These are phyloP conservation scores for Galerucella pusilla DNA, from an alignment of 2,888 invertebrate genomes.

Conservation along the genomic window DNA sequence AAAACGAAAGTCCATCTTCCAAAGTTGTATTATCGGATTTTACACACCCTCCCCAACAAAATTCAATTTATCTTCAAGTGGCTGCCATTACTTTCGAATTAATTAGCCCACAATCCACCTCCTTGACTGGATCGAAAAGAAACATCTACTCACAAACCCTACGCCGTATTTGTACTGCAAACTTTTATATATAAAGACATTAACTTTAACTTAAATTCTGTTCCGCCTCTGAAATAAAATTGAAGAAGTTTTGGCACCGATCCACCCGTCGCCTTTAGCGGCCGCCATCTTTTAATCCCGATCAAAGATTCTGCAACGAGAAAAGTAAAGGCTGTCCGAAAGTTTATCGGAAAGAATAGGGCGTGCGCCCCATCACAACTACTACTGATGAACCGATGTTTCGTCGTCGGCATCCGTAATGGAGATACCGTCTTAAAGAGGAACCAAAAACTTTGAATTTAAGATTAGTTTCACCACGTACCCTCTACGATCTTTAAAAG, in stretches of 20 bases:
- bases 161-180: background rate
- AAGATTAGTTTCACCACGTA: conserved; percentile 11
- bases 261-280: conserved; percentile 31
- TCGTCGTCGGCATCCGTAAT: conserved; percentile 50
- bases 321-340: conserved; percentile 49
- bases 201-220: background rate
- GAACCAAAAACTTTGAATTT: conserved; percentile 14
- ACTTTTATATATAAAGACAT: background rate
- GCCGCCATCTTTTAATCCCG: conserved; percentile 44
- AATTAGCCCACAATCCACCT: too few species aligned
- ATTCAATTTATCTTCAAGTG: too few species aligned
- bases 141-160: too few species aligned
- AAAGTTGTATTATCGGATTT: too few species aligned
- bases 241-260: conserved; percentile 30
- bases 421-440: conserved; percentile 31
- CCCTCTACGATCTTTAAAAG: background rate
- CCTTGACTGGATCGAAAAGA: too few species aligned
- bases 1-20: too few species aligned
- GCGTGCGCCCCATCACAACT: conserved; percentile 55
- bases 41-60: too few species aligned
- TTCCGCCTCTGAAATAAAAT: conserved; percentile 20
- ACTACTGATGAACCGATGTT: conserved; percentile 52
- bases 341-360: conserved; percentile 42
- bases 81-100: too few species aligned
- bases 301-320: conserved; percentile 42